Evolutionary conservation across 2,113 vertebrate genomes (phyloP).

Genomic region (Caranx melampygus): DNA sequence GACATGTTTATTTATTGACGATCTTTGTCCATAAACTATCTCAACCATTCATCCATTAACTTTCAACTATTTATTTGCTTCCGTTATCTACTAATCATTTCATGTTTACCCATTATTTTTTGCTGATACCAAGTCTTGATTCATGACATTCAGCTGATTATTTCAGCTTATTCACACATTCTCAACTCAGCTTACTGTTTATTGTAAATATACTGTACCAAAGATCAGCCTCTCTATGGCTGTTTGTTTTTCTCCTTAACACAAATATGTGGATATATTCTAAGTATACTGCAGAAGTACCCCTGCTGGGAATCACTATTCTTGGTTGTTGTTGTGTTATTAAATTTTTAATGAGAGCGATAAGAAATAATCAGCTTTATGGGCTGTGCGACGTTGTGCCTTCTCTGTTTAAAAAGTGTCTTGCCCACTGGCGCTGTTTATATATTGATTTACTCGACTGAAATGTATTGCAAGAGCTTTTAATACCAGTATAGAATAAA

Average conservation of each 20-base stretch:
- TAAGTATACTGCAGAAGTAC: neutral
- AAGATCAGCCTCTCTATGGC: neutral
- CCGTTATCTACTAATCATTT: no score
- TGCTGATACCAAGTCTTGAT: no score
- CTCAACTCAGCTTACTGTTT: neutral
- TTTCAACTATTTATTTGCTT: no score
- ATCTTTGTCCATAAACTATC: no score
- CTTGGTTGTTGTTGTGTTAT: neutral
- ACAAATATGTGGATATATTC: neutral
- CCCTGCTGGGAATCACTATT: neutral
- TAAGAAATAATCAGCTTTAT: neutral
- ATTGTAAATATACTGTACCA: neutral
- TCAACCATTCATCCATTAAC: no score
- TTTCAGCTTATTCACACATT: neutral
- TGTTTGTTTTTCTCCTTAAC: neutral
- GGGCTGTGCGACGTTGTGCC: neutral
- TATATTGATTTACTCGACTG: conserved; percentile 20
- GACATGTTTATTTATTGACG: no score
- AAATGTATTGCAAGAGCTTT: conserved; percentile 25
- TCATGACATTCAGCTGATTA: neutral
- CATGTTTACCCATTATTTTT: no score
- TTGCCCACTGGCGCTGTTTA: conserved; percentile 28
- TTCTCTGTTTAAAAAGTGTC: neutral
- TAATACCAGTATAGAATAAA: conserved; percentile 25
- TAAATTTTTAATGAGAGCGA: neutral